phyloP scores from a whole-genome alignment of 2,888 invertebrate genomes.

The Drosophila paracracens region DNA sequence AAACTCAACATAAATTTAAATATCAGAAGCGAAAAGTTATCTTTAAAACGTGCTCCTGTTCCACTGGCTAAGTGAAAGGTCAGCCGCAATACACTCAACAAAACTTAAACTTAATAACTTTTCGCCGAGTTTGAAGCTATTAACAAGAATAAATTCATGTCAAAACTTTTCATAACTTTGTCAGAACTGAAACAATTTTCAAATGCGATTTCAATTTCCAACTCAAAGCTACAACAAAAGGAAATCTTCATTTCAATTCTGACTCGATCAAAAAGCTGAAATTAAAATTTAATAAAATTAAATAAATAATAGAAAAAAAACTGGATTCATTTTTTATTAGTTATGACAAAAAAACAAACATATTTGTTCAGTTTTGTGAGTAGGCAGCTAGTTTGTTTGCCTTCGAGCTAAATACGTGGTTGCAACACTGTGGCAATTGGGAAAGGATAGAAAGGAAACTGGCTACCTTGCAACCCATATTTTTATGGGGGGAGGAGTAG shows the following conservation, averaged over 20 bases:
- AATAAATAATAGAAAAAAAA: too few species aligned
- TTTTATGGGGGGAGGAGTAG: background rate
- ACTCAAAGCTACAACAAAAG: background rate
- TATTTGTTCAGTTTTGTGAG: background rate
- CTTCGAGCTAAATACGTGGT: background rate
- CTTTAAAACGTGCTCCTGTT: background rate
- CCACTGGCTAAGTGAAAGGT: background rate
- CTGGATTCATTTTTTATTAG: too few species aligned
- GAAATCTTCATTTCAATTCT: background rate
- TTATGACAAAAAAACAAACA: background rate
- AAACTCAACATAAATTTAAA: background rate
- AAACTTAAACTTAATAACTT: background rate
- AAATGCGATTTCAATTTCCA: background rate
- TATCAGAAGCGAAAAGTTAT: background rate
- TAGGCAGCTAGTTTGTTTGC: background rate
- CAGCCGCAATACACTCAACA: background rate
- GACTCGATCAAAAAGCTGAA: background rate
- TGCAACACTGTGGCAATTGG: background rate
- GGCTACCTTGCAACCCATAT: constrained; percentile 6
- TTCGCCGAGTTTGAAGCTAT: background rate
- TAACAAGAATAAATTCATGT: background rate
- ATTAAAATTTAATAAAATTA: background rate
- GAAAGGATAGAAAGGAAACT: background rate
- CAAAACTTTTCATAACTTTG: background rate
- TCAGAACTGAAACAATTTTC: background rate